Conservation (phyloP, 2,113 vertebrate species). For the Elaphurus davidianus region DNA sequence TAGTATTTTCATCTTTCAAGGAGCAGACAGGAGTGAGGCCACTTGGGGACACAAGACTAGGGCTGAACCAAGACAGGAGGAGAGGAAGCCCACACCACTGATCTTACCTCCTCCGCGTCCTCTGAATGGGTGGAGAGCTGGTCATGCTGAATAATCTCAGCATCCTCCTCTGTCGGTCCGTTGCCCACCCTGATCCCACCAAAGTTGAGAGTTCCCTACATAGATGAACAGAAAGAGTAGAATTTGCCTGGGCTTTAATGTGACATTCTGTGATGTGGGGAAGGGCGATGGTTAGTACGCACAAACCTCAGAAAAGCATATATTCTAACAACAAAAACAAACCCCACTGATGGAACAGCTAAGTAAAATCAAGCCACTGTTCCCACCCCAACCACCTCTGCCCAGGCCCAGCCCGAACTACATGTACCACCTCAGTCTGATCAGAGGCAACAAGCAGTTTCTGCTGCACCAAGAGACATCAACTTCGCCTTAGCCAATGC, state of each 20-base stretch:
- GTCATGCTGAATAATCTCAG: slow-evolving; percentile 98
- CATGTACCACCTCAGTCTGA: neutral
- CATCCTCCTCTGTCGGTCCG: slow-evolving; percentile 98
- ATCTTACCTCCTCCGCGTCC: slow-evolving; percentile 95
- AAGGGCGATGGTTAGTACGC: slow-evolving; percentile 59
- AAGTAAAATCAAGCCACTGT: neutral
- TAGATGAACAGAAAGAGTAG: slow-evolving; percentile 81
- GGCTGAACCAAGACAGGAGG: slow-evolving; percentile 25
- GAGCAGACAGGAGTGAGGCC: neutral
- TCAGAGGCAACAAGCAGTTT: neutral
- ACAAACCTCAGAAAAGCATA: slow-evolving; percentile 60
- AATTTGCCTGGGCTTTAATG: slow-evolving; percentile 74
- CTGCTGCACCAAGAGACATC: neutral
- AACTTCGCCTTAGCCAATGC: neutral
- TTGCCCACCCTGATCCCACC: slow-evolving; percentile 98
- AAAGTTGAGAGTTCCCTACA: slow-evolving; percentile 95
- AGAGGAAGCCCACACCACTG: slow-evolving; percentile 36
- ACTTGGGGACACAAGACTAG: neutral
- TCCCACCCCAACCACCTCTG: neutral
- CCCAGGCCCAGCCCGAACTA: neutral
- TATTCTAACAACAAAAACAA: slow-evolving; percentile 29
- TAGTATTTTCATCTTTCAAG: slow-evolving; percentile 4
- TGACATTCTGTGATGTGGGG: slow-evolving; percentile 48
- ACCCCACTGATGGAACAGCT: neutral
- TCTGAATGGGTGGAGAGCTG: slow-evolving; percentile 94